Evolutionary conservation across 2,797 vertebrate species (phyloP).

Genomic region (Clarias laeviceps): DNA sequence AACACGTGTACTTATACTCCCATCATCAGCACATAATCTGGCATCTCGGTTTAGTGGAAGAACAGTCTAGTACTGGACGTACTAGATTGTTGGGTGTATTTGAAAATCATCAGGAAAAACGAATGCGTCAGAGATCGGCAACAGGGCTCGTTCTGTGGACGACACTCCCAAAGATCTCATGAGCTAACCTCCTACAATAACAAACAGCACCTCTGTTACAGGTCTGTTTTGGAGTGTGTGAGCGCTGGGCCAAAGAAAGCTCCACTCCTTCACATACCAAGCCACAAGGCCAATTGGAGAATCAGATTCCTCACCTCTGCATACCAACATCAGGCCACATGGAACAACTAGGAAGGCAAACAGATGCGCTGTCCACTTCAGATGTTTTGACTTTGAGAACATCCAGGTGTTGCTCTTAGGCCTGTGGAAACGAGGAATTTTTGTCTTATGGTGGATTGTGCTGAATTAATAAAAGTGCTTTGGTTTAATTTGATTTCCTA

Average conservation of each 20-base stretch:
- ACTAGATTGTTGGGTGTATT: neutral
- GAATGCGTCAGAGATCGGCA: constrained; percentile 12
- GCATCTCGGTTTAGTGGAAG: neutral
- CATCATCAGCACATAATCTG: constrained; percentile 5
- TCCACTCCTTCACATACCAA: constrained; percentile 53
- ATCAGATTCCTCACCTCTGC: constrained; percentile 45
- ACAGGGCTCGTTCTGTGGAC: neutral
- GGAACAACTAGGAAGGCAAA: constrained; percentile 37
- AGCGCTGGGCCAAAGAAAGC: constrained; percentile 2
- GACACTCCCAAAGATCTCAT: constrained; percentile 27
- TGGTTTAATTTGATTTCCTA: neutral
- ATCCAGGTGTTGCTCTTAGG: constrained; percentile 42
- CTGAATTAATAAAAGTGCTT: constrained; percentile 18
- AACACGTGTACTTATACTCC: constrained; percentile 17
- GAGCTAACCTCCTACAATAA: constrained; percentile 38
- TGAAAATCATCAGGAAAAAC: constrained; percentile 6
- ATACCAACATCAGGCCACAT: constrained; percentile 48
- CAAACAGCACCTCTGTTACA: constrained; percentile 13
- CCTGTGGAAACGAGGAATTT: constrained; percentile 34
- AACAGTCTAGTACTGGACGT: neutral
- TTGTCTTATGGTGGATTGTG: neutral
- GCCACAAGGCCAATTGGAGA: constrained; percentile 15
- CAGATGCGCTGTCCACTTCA: constrained; percentile 51
- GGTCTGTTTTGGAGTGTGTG: constrained; percentile 13
- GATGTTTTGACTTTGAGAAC: constrained; percentile 31